Base-by-base conservation (phyloP, 2,888 invertebrate genomes). In the Druceiella hillmani region DNA sequence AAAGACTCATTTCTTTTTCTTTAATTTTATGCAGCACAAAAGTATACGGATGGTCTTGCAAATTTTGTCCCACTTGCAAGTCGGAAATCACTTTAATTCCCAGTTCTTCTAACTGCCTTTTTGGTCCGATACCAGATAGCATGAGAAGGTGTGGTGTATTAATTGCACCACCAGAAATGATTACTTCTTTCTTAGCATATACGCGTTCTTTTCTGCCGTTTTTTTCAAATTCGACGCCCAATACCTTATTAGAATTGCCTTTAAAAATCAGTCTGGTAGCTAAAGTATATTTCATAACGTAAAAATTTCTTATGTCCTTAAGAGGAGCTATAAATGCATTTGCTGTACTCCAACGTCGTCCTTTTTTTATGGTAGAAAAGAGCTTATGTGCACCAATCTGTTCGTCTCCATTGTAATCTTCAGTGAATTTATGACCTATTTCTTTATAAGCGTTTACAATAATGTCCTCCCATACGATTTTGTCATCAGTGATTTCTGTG, bases 71-170 rank as follows among this genome's bases (percentile, higher is more conserved):
- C 2, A 70, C 68, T 1, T 57, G 59, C 13, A 66, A 48, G 47
- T 67, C 58, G n/a, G 55, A 50, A 6, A 63, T 42, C 3, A 62
- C 53, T 1, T 56, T 55, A 20, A 56, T 56, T 2, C 53, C 52
- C 5, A 53, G 42, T 20, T 57, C 46, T 17, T 53, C 36, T 2
- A 64, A 52, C 36, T 63, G 59, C 5, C 55, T 50, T 9, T 44
- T 49, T 2, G 61, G 66, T 6, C 65, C 65, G 6, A 76, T 58
- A 1, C 78, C 78, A 7, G 76, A 76, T 26, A 78, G 52, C 69
- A 76, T 66, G n/a, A 79, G 57, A 7, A 79, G 52, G 48, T 78
- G 76, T 0, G 78, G 74, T 11, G 75, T 65, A 54, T 78, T 78
- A 47, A 80, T 69, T 4, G 78, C 65, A 3, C 79, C 78, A 4